A percentile compares a stretch with the other conserved stretches of the same genome.
phyloP scores from a whole-genome alignment of 2,797 vertebrate genomes.

The Phyllotis vaccarum region DNA sequence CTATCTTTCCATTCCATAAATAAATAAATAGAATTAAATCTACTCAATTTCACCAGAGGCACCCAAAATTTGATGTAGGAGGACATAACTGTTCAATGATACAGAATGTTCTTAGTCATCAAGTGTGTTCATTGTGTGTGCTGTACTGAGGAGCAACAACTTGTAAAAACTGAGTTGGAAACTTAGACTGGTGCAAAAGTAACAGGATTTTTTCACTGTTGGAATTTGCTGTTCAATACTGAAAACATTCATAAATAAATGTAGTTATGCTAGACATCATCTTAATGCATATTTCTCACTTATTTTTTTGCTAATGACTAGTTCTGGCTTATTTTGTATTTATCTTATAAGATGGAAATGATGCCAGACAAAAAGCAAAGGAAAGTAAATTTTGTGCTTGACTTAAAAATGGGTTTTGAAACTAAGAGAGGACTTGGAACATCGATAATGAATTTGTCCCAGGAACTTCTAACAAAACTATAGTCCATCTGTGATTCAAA shows the following conservation, averaged over 20 bases:
- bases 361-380: neutral
- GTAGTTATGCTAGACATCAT: neutral
- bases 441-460: neutral
- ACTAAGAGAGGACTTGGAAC: neutral
- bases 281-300: neutral
- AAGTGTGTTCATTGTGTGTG: neutral
- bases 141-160: neutral
- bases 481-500: neutral
- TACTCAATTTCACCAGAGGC: neutral
- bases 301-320: neutral
- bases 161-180: neutral
- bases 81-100: slow-evolving; percentile 21
- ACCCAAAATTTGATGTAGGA: slow-evolving; percentile 27
- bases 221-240: neutral
- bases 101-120: neutral
- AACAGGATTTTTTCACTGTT: neutral
- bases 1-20: slow-evolving; percentile 40
- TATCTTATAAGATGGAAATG: neutral
- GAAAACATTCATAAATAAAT: neutral
- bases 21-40: neutral
- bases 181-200: neutral
- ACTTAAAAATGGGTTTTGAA: neutral
- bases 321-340: neutral
- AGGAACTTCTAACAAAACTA: neutral
- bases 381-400: neutral